A percentile compares a stretch with the other conserved stretches of the same genome.
Conservation (phyloP, 2,888 invertebrate genomes). For the Polydrusus pterygomalis region DNA sequence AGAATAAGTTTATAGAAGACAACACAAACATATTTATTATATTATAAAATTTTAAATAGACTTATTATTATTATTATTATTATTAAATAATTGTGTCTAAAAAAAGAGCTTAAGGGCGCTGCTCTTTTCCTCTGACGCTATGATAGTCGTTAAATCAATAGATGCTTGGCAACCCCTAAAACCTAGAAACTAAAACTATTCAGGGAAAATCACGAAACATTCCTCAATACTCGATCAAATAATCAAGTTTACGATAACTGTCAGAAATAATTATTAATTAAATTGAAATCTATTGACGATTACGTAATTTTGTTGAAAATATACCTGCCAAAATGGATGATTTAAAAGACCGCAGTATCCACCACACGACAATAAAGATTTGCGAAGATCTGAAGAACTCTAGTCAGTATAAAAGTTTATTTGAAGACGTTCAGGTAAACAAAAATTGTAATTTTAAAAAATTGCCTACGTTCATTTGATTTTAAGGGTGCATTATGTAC, state of each 20-base stretch:
- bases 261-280: background rate
- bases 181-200: conserved; percentile 26
- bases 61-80: too few relatives aligned
- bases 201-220: conserved; percentile 28
- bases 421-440: conserved; percentile 84
- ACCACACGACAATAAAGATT: conserved; percentile 85
- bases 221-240: background rate
- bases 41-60: too few relatives aligned
- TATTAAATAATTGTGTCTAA: too few relatives aligned
- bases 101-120: too few relatives aligned
- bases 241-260: background rate
- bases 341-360: conserved; percentile 77
- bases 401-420: conserved; percentile 84
- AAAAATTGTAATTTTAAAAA: background rate
- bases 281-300: background rate
- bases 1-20: too few relatives aligned
- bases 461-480: too few relatives aligned
- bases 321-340: conserved; percentile 62
- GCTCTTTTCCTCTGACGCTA: background rate
- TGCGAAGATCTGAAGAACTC: conserved; percentile 86
- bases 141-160: conserved; percentile 37
- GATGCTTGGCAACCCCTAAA: conserved; percentile 27
- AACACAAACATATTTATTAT: too few relatives aligned
- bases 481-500: too few relatives aligned
- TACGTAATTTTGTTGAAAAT: background rate